phyloP scores from a whole-genome alignment of 2,888 invertebrate genomes.

The Hofmannophila pseudospretella region DNA sequence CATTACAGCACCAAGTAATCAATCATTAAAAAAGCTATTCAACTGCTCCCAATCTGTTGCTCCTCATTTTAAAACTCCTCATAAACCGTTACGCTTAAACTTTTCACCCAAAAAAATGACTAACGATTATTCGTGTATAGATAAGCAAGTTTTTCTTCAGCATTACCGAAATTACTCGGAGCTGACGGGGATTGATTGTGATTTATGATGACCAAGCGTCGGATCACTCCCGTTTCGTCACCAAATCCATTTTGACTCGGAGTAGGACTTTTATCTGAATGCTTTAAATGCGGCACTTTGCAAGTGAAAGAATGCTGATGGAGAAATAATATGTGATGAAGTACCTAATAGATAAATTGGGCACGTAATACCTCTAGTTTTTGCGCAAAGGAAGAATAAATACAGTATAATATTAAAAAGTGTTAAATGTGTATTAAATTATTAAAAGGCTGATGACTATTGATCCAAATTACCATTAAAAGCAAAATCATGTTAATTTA shows the following conservation, averaged over 20 bases:
- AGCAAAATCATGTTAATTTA: no score
- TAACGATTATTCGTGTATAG: slow-evolving; percentile 1
- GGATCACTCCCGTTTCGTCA: slow-evolving; percentile 10
- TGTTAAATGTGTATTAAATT: no score
- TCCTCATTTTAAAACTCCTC: background rate
- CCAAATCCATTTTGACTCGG: slow-evolving; percentile 34
- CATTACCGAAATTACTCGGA: slow-evolving; percentile 30
- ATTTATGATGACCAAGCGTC: slow-evolving; percentile 35
- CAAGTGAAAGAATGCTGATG: no score
- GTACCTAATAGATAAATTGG: no score
- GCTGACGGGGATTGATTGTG: slow-evolving; percentile 51
- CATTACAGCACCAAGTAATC: no score
- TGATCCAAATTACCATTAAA: no score
- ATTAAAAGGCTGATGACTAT: no score
- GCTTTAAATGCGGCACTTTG: no score
- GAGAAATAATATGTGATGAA: no score
- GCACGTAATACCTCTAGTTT: no score
- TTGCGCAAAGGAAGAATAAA: no score
- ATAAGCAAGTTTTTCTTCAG: slow-evolving; percentile 21
- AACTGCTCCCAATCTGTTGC: slow-evolving; percentile 4
- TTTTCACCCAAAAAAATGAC: background rate
- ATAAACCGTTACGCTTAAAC: background rate
- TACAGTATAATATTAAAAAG: no score
- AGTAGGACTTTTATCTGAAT: slow-evolving; percentile 15
- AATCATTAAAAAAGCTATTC: background rate